Percentiles rank a stretch among this genome's conserved stretches.
Evolutionary conservation across 2,888 invertebrate genomes (phyloP).

Genomic region (Cryptocheilus praepositus): DNA sequence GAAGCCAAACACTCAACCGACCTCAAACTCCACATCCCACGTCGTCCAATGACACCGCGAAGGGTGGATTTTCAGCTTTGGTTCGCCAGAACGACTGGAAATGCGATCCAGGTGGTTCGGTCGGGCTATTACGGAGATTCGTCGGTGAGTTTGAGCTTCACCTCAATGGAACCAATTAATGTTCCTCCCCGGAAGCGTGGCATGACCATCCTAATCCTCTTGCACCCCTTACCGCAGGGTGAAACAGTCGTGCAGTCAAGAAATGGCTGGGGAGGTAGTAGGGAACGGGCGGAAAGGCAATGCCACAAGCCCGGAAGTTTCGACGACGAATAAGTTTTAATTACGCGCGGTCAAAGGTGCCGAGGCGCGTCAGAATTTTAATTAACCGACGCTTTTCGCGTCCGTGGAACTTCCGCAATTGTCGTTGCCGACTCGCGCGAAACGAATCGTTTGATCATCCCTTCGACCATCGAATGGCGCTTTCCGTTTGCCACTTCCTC

Average conservation of each 20-base stretch:
- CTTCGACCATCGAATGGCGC: background rate
- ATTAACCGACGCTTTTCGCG: slow-evolving; percentile 34
- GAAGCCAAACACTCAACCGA: too few species aligned
- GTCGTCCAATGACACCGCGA: too few species aligned
- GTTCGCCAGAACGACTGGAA: too few species aligned
- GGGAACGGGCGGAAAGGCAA: background rate
- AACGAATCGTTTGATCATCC: slow-evolving; percentile 8
- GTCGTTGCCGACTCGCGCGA: slow-evolving; percentile 3
- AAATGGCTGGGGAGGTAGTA: background rate
- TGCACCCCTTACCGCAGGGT: background rate
- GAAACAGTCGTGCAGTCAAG: background rate
- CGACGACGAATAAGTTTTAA: slow-evolving; percentile 43
- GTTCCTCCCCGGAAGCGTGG: slow-evolving; percentile 20
- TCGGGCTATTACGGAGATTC: slow-evolving; percentile 7
- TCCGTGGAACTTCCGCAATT: slow-evolving; percentile 16
- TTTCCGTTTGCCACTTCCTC: too few species aligned
- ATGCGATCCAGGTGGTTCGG: too few species aligned
- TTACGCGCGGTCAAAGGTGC: slow-evolving; percentile 43
- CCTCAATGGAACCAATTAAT: slow-evolving; percentile 40
- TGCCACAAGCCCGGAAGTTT: slow-evolving; percentile 25
- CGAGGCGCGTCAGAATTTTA: slow-evolving; percentile 43
- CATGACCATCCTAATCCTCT: slow-evolving; percentile 18
- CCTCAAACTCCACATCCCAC: too few species aligned
- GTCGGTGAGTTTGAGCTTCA: background rate
- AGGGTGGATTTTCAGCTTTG: too few species aligned